A percentile compares a stretch with the other conserved stretches of the same genome.
phyloP scores from a whole-genome alignment of 2,113 vertebrate species.

The Catharus bicknelli region DNA sequence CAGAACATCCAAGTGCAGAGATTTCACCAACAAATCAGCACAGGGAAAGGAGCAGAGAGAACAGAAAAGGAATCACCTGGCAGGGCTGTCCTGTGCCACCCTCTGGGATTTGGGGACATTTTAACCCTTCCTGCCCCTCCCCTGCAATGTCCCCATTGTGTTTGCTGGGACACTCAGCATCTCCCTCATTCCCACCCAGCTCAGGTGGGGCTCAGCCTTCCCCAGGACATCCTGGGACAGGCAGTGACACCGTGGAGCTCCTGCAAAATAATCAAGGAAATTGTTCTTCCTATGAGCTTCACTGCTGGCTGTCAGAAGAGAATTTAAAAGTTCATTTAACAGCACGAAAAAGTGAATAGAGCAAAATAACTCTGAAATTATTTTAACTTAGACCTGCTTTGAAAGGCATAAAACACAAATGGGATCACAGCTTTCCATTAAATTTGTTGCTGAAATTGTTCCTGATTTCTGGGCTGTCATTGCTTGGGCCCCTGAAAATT shows the following conservation, averaged over 20 bases:
- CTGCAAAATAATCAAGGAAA: not conserved
- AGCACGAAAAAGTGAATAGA: not conserved
- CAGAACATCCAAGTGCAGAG: not conserved
- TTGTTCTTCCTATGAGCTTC: not conserved
- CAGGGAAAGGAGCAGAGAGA: not conserved
- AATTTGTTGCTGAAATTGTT: not conserved
- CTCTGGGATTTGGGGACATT: not conserved
- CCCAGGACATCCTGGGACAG: not conserved
- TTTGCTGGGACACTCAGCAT: not conserved
- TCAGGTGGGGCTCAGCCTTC: slow-evolving; percentile 2
- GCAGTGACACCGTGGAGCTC: not conserved
- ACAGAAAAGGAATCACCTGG: too few species aligned
- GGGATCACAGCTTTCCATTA: not conserved
- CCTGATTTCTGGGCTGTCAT: not conserved
- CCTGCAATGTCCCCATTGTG: not conserved
- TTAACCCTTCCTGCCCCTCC: not conserved
- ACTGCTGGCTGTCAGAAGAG: not conserved
- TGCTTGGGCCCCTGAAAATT: not conserved
- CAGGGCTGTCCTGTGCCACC: not conserved
- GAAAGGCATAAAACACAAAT: not conserved
- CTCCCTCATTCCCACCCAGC: not conserved
- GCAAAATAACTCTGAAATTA: not conserved
- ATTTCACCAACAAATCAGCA: not conserved
- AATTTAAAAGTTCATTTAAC: not conserved
- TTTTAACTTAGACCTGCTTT: not conserved